A percentile compares a stretch with the other conserved stretches of the same genome.
These are phyloP conservation scores for Lota lota DNA, from an alignment of 2,113 vertebrate genomes.

Conservation along the genomic window DNA sequence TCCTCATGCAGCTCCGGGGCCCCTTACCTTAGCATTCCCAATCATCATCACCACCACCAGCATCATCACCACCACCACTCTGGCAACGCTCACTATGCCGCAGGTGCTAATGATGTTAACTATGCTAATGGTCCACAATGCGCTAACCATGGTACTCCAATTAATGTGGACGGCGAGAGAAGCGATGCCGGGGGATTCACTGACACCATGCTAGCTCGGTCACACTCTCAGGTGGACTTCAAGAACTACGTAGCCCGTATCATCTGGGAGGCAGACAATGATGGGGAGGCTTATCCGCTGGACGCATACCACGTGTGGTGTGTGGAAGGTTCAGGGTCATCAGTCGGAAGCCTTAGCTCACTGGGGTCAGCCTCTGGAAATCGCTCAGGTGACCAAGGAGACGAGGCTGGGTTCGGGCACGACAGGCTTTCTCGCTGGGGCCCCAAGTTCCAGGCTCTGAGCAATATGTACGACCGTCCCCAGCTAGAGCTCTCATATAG, in stretches of 20 bases:
- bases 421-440: constrained; percentile 75
- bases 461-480: constrained; percentile 71
- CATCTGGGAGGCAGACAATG: constrained; percentile 80
- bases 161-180: constrained; percentile 13
- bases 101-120: constrained; percentile 21
- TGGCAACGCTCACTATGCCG: background rate
- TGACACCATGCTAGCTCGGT: background rate
- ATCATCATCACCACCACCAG: constrained; percentile 44
- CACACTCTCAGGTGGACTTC: constrained; percentile 72
- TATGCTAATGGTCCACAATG: constrained; percentile 4
- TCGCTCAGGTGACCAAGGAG: background rate
- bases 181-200: constrained; percentile 24
- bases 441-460: constrained; percentile 77
- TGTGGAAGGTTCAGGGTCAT: constrained; percentile 75
- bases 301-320: constrained; percentile 80
- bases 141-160: constrained; percentile 4
- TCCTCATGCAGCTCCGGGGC: constrained; percentile 57
- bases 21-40: constrained; percentile 60
- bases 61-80: constrained; percentile 27
- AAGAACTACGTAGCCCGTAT: constrained; percentile 80
- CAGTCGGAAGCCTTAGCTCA: constrained; percentile 81
- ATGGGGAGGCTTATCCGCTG: constrained; percentile 66
- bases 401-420: constrained; percentile 51
- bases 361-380: constrained; percentile 65
- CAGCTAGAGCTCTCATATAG: constrained; percentile 50